Base-by-base conservation (phyloP, 2,888 invertebrate genomes). In the Epinotia demarniana region DNA sequence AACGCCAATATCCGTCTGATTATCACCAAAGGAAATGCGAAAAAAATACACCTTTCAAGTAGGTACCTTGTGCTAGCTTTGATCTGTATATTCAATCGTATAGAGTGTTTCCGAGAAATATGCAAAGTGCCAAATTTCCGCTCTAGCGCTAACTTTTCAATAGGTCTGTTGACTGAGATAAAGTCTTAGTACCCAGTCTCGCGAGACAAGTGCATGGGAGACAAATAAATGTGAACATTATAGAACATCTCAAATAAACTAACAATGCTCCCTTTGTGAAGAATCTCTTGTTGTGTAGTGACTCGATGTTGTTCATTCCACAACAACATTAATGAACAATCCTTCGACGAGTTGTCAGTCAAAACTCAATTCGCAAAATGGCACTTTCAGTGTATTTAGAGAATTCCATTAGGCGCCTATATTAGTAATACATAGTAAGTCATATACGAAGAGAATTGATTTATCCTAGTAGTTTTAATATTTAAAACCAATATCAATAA, bases 1-100 rank as follows among this genome's bases (percentile, higher is more conserved):
- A 53, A 70, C 63, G 80, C 80, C 83, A 84, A 87, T 88, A 86
- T 87, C 85, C 85, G 80, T 79, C 82, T 82, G 79, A 83, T 86
- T 84, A 79, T 69, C 76, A 78, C 73, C 77, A 80, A 81, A 81
- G 83, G 83, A 83, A 85, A 85, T 82, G 76, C 77, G 80, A 76
- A 67, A 72, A 77, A 73, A 57, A 72, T 75, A 75, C 43, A 75
- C 60, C 43, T 46, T 60, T 39, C 39, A 39, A 39, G 39, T 9
- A 39, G 9, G 39, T 9, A 18, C 58, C 27, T n/a, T 57, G 19
- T 49, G 43, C 53, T 19, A 66, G 55, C 71, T 72, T 75, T 75
- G 75, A 75, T 75, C 66, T 23, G 55, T 57, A 61, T 71, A 66
- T 27, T 60, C 63, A 27, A 27, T 75, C 23, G 43, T 62, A 43